phyloP scores from a whole-genome alignment of 2,888 invertebrate species.

The Lasioglossum calceatum region DNA sequence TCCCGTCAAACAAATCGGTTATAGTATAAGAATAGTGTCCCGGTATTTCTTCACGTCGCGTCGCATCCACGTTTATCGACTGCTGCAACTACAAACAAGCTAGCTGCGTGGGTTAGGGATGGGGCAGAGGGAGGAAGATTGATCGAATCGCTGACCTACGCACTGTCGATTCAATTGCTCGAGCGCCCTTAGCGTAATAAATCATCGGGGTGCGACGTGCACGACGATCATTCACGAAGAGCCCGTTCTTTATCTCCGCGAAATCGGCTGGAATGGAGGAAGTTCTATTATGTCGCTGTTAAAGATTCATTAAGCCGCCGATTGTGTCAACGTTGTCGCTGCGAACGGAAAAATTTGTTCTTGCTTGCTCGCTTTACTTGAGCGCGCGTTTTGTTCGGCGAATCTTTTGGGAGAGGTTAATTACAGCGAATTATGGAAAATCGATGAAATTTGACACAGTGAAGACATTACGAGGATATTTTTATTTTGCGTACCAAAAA shows the following conservation, averaged over 20 bases:
- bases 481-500: no score
- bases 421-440: neutral
- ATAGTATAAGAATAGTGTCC: neutral
- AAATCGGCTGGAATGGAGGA: constrained; percentile 28
- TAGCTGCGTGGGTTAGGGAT: neutral
- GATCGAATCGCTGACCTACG: constrained; percentile 54
- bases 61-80: constrained; percentile 37
- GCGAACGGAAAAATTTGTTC: neutral
- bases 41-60: neutral
- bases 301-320: neutral
- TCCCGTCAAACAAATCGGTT: neutral
- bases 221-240: constrained; percentile 17
- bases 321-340: neutral
- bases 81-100: constrained; percentile 22
- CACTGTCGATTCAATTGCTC: constrained; percentile 56
- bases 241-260: constrained; percentile 16
- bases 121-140: constrained; percentile 33
- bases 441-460: no score
- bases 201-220: constrained; percentile 33
- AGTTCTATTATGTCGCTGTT: neutral
- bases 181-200: constrained; percentile 33
- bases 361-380: no score
- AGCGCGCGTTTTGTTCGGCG: neutral
- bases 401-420: neutral
- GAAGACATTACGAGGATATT: no score